Base-by-base conservation (phyloP, 53 echinoderm and acorn worm species). In the Paracentrotus lividus region DNA sequence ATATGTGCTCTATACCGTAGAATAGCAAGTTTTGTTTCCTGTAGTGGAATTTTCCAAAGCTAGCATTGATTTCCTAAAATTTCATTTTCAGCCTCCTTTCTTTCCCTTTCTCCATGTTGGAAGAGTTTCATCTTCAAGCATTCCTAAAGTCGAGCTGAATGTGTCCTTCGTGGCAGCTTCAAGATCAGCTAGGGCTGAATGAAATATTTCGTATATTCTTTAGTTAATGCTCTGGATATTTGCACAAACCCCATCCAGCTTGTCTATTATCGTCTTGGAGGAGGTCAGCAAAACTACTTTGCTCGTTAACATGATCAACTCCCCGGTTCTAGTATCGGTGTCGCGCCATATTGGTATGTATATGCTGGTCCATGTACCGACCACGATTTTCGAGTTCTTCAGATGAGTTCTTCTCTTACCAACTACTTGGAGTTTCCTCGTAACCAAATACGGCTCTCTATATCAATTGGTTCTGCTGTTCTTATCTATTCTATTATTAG, bases 11-110 rank as follows among this genome's bases (percentile, higher is more conserved):
- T 34, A 40, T 77, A 42, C 77, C 77, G 8, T 77, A 77, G 16
- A 77, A 43, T n/a, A 77, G 77, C 38, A 77, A 43, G 42, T 77
- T 77, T 38, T 42, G 77, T 77, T 77, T 77, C 40, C 7, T 38
- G 27, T 77, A 0, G 42, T 77, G 77, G 18, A 77, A n/a, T n/a
- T 38, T 29, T 77, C 77, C 23, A 77, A 43, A 77, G 77, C 77
- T 42, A 77, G 77, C 4, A 40, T 77, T 34, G 77, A 33, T 38
- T 77, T 42, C 36, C 15, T 38, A 20, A 77, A 42, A 42, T 77
- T 40, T 24, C n/a, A n/a, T 5, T 23, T 77, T 77, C 77, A 20
- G 44, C 44, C 20, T 40, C 42, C 21, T 77, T 77, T 77, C 44
- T 64, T 64, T 64, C n/a, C 64, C n/a, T n/a, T 64, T 64, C 64